Evolutionary conservation across 2,797 vertebrate genomes (phyloP).

Genomic region (Naso thynnoides): DNA sequence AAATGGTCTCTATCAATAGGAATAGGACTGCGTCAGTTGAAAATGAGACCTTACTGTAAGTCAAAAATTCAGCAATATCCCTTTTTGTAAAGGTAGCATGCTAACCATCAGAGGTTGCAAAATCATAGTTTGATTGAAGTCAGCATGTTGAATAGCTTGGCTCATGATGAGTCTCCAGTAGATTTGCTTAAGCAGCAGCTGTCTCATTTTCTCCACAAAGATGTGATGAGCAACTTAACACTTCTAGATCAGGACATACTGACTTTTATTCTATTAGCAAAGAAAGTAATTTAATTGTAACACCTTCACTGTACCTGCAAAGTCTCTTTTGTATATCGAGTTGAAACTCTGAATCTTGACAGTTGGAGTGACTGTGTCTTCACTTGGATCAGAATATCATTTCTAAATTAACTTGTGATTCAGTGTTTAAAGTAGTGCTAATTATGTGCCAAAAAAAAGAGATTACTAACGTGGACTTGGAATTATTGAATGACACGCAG

Average conservation of each 20-base stretch:
- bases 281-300: slow-evolving; percentile 1
- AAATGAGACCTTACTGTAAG: too few relatives aligned
- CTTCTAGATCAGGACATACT: not conserved
- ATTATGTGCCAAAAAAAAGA: too few relatives aligned
- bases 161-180: not conserved
- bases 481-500: too few relatives aligned
- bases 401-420: too few relatives aligned
- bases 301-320: not conserved
- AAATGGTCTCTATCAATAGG: too few relatives aligned
- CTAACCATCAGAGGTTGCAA: not conserved
- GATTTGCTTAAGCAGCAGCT: not conserved
- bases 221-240: not conserved
- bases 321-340: not conserved
- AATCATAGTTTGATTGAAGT: not conserved
- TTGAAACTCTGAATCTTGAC: not conserved
- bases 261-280: not conserved
- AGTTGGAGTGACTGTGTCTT: too few relatives aligned
- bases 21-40: too few relatives aligned
- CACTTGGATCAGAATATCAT: too few relatives aligned
- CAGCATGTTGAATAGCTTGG: not conserved
- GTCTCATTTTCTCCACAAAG: slow-evolving; percentile 2
- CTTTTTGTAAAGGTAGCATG: too few relatives aligned
- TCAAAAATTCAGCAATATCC: too few relatives aligned
- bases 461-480: too few relatives aligned
- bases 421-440: too few relatives aligned